Evolutionary conservation across 2,797 vertebrate genomes (phyloP).

Genomic region (Eptatretus atami): DNA sequence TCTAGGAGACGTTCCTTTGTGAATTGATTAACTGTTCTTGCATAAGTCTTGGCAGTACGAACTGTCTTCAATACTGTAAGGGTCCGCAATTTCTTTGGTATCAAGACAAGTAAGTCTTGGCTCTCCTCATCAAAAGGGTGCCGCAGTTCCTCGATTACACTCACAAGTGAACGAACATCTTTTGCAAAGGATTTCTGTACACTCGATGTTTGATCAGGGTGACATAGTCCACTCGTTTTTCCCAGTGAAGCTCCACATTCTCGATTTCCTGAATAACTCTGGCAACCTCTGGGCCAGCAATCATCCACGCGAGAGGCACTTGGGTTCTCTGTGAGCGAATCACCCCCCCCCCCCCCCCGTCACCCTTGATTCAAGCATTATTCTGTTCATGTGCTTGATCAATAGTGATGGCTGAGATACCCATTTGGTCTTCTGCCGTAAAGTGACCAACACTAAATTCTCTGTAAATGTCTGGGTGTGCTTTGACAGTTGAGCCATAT

Average conservation of each 20-base stretch:
- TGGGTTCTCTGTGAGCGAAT: too few relatives aligned
- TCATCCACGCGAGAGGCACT: not conserved
- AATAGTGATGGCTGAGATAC: conserved; percentile 7
- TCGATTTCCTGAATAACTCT: conserved; percentile 8
- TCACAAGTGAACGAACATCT: not conserved
- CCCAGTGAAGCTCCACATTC: conserved; percentile 2
- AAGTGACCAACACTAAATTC: not conserved
- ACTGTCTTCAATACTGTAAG: conserved; percentile 6
- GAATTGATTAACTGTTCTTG: too few relatives aligned
- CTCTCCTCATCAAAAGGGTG: conserved; percentile 5
- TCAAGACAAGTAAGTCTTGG: conserved; percentile 6
- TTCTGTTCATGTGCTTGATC: not conserved
- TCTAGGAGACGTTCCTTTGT: too few relatives aligned
- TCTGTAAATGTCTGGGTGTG: conserved; percentile 7
- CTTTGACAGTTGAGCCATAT: conserved; percentile 7
- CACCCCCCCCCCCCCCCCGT: too few relatives aligned
- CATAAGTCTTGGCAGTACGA: too few relatives aligned
- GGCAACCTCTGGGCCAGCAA: conserved; percentile 6
- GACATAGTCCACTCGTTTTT: too few relatives aligned
- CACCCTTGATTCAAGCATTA: too few relatives aligned
- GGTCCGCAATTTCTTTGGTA: conserved; percentile 7
- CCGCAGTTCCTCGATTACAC: too few relatives aligned
- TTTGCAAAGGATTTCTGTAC: not conserved
- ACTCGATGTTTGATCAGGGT: conserved; percentile 1
- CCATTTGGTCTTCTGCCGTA: conserved; percentile 1